phyloP scores from a whole-genome alignment of 2,888 invertebrate genomes.

The Troides aeacus region DNA sequence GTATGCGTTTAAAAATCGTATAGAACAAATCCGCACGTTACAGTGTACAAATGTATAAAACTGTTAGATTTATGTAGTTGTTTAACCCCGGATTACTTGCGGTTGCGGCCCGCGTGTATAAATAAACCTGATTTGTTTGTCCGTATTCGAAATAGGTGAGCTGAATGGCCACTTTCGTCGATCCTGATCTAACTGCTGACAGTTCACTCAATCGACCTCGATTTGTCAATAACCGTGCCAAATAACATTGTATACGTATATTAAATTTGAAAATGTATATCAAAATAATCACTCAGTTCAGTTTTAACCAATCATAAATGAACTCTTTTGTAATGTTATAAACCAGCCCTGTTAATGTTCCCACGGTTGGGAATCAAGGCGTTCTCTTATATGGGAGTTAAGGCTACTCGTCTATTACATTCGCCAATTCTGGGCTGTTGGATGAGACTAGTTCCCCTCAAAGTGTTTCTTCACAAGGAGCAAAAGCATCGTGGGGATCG shows the following conservation, averaged over 20 bases:
- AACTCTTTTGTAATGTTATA: no score
- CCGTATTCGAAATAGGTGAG: constrained; percentile 7
- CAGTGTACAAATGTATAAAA: constrained; percentile 32
- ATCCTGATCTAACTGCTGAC: constrained; percentile 5
- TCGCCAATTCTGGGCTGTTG: no score
- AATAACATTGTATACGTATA: constrained; percentile 14
- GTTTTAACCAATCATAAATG: no score
- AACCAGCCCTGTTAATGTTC: no score
- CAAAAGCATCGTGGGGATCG: no score
- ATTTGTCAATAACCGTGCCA: constrained; percentile 7
- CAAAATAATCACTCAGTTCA: no score
- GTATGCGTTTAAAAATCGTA: neutral
- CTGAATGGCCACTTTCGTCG: constrained; percentile 14
- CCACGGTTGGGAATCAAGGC: no score
- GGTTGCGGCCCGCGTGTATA: neutral
- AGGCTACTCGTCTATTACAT: no score
- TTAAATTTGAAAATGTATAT: neutral
- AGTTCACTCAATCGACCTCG: constrained; percentile 13
- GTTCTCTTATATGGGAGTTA: no score
- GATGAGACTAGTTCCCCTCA: no score
- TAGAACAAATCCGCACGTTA: neutral
- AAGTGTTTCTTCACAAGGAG: no score
- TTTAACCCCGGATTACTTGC: neutral
- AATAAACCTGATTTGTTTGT: constrained; percentile 18
- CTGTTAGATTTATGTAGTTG: constrained; percentile 1